Conservation (phyloP, 2,797 vertebrate species). For the Potorous gilbertii region DNA sequence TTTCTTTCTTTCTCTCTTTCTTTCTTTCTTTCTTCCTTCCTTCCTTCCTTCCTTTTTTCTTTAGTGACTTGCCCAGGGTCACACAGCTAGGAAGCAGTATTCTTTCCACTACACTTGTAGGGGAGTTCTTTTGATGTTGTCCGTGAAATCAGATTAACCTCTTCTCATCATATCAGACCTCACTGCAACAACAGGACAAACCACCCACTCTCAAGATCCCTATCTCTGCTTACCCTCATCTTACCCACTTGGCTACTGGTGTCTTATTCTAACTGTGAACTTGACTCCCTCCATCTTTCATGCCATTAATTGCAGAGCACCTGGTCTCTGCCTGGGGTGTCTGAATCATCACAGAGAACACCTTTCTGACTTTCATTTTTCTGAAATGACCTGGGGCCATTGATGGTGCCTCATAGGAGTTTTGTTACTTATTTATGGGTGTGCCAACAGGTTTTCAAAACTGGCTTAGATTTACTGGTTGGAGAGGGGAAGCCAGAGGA, state of each 20-base stretch:
- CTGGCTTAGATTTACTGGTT: slow-evolving; percentile 8
- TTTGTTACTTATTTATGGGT: slow-evolving; percentile 67
- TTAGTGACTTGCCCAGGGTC: not conserved
- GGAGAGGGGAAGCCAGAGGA: rapidly evolving
- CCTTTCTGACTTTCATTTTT: slow-evolving; percentile 60
- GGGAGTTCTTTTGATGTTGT: not conserved
- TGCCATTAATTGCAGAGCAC: slow-evolving; percentile 68
- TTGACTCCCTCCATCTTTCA: slow-evolving; percentile 38
- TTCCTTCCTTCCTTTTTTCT: not conserved
- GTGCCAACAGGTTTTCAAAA: slow-evolving; percentile 57
- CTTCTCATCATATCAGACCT: not conserved
- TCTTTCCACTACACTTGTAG: not conserved
- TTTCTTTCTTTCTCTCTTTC: too few relatives aligned
- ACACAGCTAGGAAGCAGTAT: not conserved
- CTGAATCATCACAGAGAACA: slow-evolving; percentile 78
- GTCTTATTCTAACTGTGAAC: slow-evolving; percentile 27
- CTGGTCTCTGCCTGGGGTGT: slow-evolving; percentile 74
- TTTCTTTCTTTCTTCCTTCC: too few relatives aligned
- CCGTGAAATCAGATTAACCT: not conserved
- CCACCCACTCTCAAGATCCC: not conserved
- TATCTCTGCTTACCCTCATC: not conserved
- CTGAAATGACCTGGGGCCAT: slow-evolving; percentile 61
- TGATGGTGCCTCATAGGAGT: slow-evolving; percentile 61
- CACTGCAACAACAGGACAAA: not conserved
- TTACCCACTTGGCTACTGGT: not conserved